Evolutionary conservation across 2,888 invertebrate genomes (phyloP), one percentile per base, ranked within the genome.

Genomic region (Baccha elongata): DNA sequence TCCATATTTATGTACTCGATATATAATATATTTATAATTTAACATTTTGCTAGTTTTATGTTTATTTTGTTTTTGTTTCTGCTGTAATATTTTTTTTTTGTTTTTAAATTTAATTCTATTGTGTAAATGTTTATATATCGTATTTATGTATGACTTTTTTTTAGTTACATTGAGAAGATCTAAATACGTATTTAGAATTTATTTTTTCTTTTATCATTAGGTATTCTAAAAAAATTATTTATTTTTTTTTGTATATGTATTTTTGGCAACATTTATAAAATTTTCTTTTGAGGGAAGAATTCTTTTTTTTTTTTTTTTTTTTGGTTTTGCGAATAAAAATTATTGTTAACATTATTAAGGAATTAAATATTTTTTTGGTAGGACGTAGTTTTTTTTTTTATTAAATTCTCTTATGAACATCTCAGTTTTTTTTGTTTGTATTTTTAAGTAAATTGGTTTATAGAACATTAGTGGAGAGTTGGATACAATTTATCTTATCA

Each of bases 221-320:
- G 15, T 42, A 37, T 52, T 40, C 29, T 13, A 10, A n/a, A 37
- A n/a, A 11, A 11, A n/a, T 21, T 6, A n/a, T 29, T 17, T 11
- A 44, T 60, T 60, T 60, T 35, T 55, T 23, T 37, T 55, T 74
- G 48, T 58, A 44, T 60, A 58, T 46, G 55, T n/a, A 19, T 52
- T 53, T 74, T 80, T 80, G 80, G 80, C 80, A 75, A 75, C 80
- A 75, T 75, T 75, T 75, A 75, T 74, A 75, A 80, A 75, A 69
- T 29, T 64, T 69, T 32, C 15, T 40, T 19, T 55, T 55, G n/a
- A 23, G 29, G 26, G 35, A 69, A 52, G 21, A 53, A 1, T 3
- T 23, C 7, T 10, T 5, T 29, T 50, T 29, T 48, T 4, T 5
- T 37, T 55, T 29, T 8, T 23, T 13, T 46, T 37, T 23, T 17